Evolutionary conservation across 2,113 vertebrate species (phyloP), one percentile per base, ranked within the genome.

Genomic region (Marcusenius ussheri): DNA sequence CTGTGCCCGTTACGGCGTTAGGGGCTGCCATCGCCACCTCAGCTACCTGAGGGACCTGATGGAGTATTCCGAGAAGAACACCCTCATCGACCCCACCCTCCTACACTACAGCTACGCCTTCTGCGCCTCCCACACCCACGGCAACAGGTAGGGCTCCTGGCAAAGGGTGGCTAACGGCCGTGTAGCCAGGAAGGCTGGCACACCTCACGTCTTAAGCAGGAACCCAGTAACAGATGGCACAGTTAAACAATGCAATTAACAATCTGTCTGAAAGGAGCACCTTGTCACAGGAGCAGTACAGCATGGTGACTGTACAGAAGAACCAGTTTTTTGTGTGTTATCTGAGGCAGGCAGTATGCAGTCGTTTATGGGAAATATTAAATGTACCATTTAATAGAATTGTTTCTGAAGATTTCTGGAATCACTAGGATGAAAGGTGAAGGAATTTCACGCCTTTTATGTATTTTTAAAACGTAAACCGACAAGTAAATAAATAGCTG

Each of bases 41-140:
- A 98, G 97, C 96, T 99, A 99, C 93, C 97, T 99, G 90, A 96
- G 92, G 89, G 98, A 98, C 11, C 94, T 99, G 94, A 98, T 99
- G 95, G 97, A 98, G 83, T 97, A 97, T 77, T 97, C 97, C 0
- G 97, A 99, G 95, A 96, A 94, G 74, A 97, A 95, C 84, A 95
- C 96, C 74, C 95, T 99, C 92, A 97, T 99, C 62, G 98, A 99
- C 94, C 98, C 98, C 84, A 99, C 97, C 53, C 96, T 99, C 91
- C 97, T 99, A n/a, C 98, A 99, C 95, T 99, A 99, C 96, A 99
- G 98, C 96, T 99, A 99, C 93, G 98, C 98, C 89, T 99, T 99
- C 96, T 99, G 98, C 83, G 98, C 98, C 91, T 99, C 98, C 90
- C 98, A 99, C 7, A 97, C 99, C 93, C 98, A 99, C 13, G 98